Conservation (phyloP, 2,888 invertebrate genomes). For the Macaria liturata region DNA sequence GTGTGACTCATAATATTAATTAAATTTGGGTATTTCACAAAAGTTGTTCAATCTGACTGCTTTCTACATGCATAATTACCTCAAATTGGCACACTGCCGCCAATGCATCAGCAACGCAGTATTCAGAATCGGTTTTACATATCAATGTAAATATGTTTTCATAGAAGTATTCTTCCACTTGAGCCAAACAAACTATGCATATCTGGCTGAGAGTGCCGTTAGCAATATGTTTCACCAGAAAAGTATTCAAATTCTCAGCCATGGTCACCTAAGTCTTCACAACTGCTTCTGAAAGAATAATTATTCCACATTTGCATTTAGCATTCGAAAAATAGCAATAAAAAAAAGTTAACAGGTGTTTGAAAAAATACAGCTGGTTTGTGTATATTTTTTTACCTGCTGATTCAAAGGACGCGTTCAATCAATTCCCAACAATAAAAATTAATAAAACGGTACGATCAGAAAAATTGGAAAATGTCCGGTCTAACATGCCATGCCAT, state of each 20-base stretch:
- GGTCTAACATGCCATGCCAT: no score
- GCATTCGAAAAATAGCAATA: background rate
- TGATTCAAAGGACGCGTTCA: no score
- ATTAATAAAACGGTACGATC: no score
- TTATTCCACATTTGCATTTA: no score
- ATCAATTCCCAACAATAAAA: background rate
- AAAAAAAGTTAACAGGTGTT: no score
- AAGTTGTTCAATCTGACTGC: no score
- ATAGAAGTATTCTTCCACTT: constrained; percentile 45
- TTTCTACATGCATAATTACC: constrained; percentile 39
- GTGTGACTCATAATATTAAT: no score
- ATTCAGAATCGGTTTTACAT: constrained; percentile 60
- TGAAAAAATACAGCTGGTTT: no score
- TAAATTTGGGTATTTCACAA: no score
- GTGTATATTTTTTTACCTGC: no score
- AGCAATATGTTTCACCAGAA: constrained; percentile 60
- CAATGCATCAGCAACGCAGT: constrained; percentile 65
- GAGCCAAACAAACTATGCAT: constrained; percentile 64
- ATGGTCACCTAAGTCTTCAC: constrained; percentile 26
- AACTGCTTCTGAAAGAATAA: constrained; percentile 2
- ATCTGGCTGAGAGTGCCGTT: constrained; percentile 63
- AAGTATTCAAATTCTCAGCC: constrained; percentile 55
- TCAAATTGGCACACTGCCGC: constrained; percentile 52
- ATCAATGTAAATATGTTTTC: constrained; percentile 67
- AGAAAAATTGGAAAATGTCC: no score